Evolutionary conservation across 2,888 invertebrate genomes (phyloP), one percentile per base, ranked within the genome.

Genomic region (Tinea trinotella): DNA sequence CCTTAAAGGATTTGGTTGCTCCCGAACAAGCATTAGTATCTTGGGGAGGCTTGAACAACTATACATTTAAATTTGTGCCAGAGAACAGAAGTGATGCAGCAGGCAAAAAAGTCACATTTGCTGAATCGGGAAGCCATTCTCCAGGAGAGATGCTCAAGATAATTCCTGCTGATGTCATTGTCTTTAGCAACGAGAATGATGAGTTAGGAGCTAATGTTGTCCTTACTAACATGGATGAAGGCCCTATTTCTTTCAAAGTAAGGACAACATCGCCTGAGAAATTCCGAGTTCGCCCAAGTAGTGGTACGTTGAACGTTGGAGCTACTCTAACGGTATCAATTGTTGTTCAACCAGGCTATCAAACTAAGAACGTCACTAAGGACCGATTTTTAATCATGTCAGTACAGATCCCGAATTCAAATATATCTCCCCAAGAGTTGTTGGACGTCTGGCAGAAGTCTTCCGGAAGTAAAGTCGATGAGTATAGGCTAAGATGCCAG

Each of bases 201-300:
- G 94, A 94, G 65, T 74, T 91, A 20, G 84, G 88, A 1, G 91
- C 92, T 52, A 88, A 88, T 30, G 89, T 93, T 62, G 87, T 85
- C 0, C 82, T 97, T 12, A 91, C 90, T 20, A 95, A 95, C 68
- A 88, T 89, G 63, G 90, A 92, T 56, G 84, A 87, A 0, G 68
- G 75, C 22, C 66, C 70, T 0, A 62, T 87, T 0, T 83, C 78
- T 1, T 88, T 87, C 50, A 83, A 98, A 93, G 93, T 98, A 58
- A 94, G 98, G 77, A 98, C 98, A 10, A 98, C 98, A 2, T 93
- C 97, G 0, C 98, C 98, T 0, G 96, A 97, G 65, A 97, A 97
- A 74, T 98, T 96, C 79, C 88, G 96, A 22, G 98, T 99, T 1
- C 89, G 95, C 54, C 98, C 97, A 0, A 96, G 95, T 63, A 90